Evolutionary conservation across 2,888 invertebrate genomes (phyloP).

Genomic region (Ptycholaimellus sp.): DNA sequence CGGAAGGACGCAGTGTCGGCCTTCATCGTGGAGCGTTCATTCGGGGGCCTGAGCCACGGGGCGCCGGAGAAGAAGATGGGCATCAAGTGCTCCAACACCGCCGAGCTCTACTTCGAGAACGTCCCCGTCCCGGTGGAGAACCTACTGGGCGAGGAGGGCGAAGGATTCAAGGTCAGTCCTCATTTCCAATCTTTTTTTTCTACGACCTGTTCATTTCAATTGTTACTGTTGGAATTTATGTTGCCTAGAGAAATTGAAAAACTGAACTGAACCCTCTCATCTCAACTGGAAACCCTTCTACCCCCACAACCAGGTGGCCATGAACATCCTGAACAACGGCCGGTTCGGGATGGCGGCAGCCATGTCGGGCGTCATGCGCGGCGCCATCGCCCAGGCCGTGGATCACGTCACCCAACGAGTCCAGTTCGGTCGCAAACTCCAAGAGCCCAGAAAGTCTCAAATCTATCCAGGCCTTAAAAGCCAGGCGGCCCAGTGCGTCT

Average conservation of each 20-base stretch:
- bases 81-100: slow-evolving; percentile 77
- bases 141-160: slow-evolving; percentile 62
- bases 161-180: slow-evolving; percentile 67
- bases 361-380: slow-evolving; percentile 67
- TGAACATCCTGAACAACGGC: slow-evolving; percentile 94
- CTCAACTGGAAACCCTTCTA: too few species aligned
- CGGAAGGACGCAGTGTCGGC: slow-evolving; percentile 53
- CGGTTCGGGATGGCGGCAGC: slow-evolving; percentile 89
- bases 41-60: slow-evolving; percentile 70
- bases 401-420: slow-evolving; percentile 65
- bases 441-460: slow-evolving; percentile 38
- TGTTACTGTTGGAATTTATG: too few species aligned
- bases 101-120: slow-evolving; percentile 73
- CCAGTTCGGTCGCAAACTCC: slow-evolving; percentile 53
- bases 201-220: too few species aligned
- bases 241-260: too few species aligned
- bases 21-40: slow-evolving; percentile 76
- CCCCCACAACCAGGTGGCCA: slow-evolving; percentile 42
- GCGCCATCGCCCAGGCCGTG: slow-evolving; percentile 56
- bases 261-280: too few species aligned
- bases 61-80: slow-evolving; percentile 98
- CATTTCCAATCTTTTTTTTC: too few species aligned
- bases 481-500: too few species aligned
- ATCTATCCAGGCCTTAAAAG: too few species aligned
- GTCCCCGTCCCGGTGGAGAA: slow-evolving; percentile 61